Conservation (phyloP, 2,888 invertebrate genomes). For the Allophyes oxyacanthae region DNA sequence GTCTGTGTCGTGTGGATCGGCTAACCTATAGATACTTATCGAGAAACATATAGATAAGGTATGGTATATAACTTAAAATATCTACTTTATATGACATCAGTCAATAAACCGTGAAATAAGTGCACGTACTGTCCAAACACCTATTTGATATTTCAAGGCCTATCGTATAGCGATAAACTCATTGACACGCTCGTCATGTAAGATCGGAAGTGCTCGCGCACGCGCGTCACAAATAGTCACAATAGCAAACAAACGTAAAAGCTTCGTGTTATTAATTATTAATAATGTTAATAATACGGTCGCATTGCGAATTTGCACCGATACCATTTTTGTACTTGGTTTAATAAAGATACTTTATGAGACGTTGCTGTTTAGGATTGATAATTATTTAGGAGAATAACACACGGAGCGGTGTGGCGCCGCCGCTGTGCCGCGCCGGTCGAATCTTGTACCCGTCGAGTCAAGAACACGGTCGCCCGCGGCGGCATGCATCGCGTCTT, state of each 20-base stretch:
- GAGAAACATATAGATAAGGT: neutral
- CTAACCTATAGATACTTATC: neutral
- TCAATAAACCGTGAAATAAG: slow-evolving; percentile 51
- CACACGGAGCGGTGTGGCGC: no score
- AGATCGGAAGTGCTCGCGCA: slow-evolving; percentile 57
- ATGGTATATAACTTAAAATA: neutral
- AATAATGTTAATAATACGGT: slow-evolving; percentile 47
- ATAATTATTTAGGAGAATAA: no score
- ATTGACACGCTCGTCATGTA: slow-evolving; percentile 64
- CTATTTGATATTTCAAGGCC: slow-evolving; percentile 65
- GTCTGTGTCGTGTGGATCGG: no score
- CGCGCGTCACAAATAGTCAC: slow-evolving; percentile 65
- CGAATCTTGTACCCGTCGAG: no score
- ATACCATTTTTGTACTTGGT: slow-evolving; percentile 42
- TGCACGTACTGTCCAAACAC: slow-evolving; percentile 60
- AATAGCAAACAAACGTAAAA: slow-evolving; percentile 59
- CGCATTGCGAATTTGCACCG: slow-evolving; percentile 45
- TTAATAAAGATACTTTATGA: slow-evolving; percentile 27
- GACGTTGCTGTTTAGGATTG: slow-evolving; percentile 18
- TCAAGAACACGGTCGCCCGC: no score
- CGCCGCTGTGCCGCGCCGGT: no score
- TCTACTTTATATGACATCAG: slow-evolving; percentile 17
- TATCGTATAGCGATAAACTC: slow-evolving; percentile 62
- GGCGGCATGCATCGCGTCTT: no score
- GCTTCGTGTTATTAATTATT: slow-evolving; percentile 58